A percentile compares a stretch with the other conserved stretches of the same genome.
These are phyloP conservation scores for Philopedon plagiatum DNA, from an alignment of 2,888 invertebrate genomes.

Conservation along the genomic window DNA sequence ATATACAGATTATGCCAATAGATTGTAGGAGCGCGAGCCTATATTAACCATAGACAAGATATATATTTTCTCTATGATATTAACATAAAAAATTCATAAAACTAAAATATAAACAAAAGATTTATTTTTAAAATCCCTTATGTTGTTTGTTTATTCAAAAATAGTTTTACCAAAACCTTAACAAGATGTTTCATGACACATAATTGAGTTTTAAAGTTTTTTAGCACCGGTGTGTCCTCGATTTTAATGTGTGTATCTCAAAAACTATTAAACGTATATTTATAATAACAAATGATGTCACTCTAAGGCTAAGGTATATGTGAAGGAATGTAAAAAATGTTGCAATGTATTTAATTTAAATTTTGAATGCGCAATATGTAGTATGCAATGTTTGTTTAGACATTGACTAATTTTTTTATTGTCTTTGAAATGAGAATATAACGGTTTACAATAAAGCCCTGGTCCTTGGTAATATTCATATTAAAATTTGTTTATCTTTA, in stretches of 20 bases:
- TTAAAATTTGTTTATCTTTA: too few relatives aligned
- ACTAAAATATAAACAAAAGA: constrained; percentile 13
- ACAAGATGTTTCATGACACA: background rate
- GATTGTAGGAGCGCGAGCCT: background rate
- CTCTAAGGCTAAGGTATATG: constrained; percentile 33
- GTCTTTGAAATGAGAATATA: background rate
- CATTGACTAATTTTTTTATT: background rate
- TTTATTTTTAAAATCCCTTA: background rate
- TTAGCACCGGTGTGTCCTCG: constrained; percentile 18
- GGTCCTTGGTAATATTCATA: too few relatives aligned
- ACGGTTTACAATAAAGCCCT: background rate
- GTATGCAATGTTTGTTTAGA: background rate
- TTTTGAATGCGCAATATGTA: constrained; percentile 28
- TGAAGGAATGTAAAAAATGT: constrained; percentile 35
- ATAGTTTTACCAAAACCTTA: background rate
- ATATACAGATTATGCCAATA: constrained; percentile 20
- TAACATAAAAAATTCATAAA: background rate
- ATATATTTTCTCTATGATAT: too few relatives aligned
- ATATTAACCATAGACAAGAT: too few relatives aligned
- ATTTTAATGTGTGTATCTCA: constrained; percentile 23
- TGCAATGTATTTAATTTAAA: constrained; percentile 26
- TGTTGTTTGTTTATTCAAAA: background rate
- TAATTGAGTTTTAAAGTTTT: constrained; percentile 14
- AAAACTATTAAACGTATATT: constrained; percentile 28
- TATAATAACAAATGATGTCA: constrained; percentile 46